Percentiles rank a stretch among this genome's conserved stretches.
These are phyloP conservation scores for Galerucella nymphaeae DNA, from an alignment of 2,888 invertebrate genomes.

Conservation along the genomic window DNA sequence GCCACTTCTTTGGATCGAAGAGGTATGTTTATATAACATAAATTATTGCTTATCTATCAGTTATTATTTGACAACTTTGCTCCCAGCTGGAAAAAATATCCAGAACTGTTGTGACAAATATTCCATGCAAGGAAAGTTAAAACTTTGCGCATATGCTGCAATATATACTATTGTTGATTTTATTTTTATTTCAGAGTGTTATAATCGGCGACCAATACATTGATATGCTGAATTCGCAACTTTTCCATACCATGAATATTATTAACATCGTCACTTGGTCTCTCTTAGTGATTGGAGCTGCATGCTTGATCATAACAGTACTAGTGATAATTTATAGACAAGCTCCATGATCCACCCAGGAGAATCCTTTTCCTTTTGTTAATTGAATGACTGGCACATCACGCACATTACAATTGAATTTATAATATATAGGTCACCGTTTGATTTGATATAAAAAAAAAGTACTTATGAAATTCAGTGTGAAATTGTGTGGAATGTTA, in stretches of 20 bases:
- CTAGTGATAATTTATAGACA: slow-evolving; percentile 41
- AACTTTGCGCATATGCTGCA: too few species aligned
- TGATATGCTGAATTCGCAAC: slow-evolving; percentile 47
- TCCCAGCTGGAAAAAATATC: too few species aligned
- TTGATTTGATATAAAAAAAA: not conserved
- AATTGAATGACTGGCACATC: slow-evolving; percentile 15
- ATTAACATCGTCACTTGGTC: slow-evolving; percentile 52
- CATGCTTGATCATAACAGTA: slow-evolving; percentile 40
- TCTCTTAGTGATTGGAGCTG: slow-evolving; percentile 47
- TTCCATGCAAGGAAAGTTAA: too few species aligned
- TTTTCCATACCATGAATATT: slow-evolving; percentile 49
- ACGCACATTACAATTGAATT: not conserved
- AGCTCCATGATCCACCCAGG: slow-evolving; percentile 33
- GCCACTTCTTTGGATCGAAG: slow-evolving; percentile 77
- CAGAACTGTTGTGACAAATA: too few species aligned
- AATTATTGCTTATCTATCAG: not conserved
- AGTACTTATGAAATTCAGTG: not conserved
- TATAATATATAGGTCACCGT: not conserved
- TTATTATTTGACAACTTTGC: too few species aligned
- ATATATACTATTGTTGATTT: too few species aligned
- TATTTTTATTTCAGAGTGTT: slow-evolving; percentile 48
- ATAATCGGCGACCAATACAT: slow-evolving; percentile 50
- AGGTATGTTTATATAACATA: slow-evolving; percentile 64
- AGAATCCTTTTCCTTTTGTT: slow-evolving; percentile 21
- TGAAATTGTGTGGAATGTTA: not conserved